Percentiles rank a stretch among this genome's conserved stretches.
phyloP scores from a whole-genome alignment of 2,797 vertebrate genomes.

The Sylvilagus floridanus region DNA sequence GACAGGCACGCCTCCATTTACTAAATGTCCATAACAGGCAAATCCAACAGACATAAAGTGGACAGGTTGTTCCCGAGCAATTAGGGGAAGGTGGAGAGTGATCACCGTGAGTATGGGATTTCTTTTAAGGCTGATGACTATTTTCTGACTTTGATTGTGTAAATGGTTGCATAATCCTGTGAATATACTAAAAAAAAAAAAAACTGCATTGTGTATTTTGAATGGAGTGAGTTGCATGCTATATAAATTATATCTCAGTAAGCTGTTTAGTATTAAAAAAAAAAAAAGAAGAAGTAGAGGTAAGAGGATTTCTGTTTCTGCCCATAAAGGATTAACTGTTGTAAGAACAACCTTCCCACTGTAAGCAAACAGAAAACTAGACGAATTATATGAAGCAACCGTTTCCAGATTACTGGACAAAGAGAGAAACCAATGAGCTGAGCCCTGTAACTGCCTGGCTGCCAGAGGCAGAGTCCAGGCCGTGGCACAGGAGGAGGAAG shows the following conservation, averaged over 20 bases:
- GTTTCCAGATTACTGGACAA: constrained; percentile 18
- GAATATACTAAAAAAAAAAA: neutral
- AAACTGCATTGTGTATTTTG: neutral
- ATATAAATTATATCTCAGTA: neutral
- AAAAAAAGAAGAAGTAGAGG: neutral
- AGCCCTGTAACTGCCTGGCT: neutral
- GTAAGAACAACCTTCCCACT: neutral
- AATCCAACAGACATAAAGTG: neutral
- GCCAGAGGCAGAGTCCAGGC: neutral
- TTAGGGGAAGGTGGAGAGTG: neutral
- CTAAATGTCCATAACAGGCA: too few relatives aligned
- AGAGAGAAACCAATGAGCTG: too few relatives aligned
- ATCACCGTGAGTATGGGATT: neutral
- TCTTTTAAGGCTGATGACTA: neutral
- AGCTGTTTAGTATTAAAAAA: neutral
- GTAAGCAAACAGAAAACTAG: constrained; percentile 17
- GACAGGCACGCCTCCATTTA: too few relatives aligned
- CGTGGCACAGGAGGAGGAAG: neutral
- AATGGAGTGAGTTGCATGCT: neutral
- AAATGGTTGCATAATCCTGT: neutral
- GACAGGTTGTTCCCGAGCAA: neutral
- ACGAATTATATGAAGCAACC: neutral
- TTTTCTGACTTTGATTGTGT: neutral
- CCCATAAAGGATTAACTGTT: constrained; percentile 18
- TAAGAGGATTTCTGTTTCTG: constrained; percentile 27